A percentile compares a stretch with the other conserved stretches of the same genome.
Evolutionary conservation across 2,888 invertebrate genomes (phyloP).

Genomic region (Heteromurus nitidus): DNA sequence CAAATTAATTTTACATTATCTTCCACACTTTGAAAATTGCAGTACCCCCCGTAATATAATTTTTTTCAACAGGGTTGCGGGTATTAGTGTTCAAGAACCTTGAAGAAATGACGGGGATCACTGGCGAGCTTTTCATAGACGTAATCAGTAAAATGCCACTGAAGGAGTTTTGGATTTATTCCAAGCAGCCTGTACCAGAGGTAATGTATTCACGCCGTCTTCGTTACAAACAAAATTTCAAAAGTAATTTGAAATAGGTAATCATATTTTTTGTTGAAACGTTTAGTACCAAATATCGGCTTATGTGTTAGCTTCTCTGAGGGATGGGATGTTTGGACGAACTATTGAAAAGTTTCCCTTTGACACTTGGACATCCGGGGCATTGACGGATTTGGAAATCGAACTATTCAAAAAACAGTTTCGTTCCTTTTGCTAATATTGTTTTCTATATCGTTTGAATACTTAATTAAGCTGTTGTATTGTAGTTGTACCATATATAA

Average conservation of each 20-base stretch:
- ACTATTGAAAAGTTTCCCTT: slow-evolving; percentile 21
- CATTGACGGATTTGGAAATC: slow-evolving; percentile 12
- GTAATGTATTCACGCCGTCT: background rate
- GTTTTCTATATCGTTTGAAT: background rate
- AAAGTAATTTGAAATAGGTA: no score
- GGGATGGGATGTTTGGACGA: slow-evolving; percentile 10
- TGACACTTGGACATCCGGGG: slow-evolving; percentile 24
- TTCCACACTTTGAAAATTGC: no score
- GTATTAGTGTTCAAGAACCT: slow-evolving; percentile 13
- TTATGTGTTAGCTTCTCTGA: no score
- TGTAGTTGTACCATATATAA: no score
- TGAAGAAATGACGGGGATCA: slow-evolving; percentile 16
- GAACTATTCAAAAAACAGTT: background rate
- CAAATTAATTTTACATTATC: no score
- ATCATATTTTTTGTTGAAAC: no score
- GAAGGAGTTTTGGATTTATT: slow-evolving; percentile 6
- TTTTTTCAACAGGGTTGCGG: background rate
- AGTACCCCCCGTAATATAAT: no score
- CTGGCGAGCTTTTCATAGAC: background rate
- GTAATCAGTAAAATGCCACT: background rate
- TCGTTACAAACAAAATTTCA: no score
- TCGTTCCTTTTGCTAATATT: background rate
- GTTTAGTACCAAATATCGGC: no score
- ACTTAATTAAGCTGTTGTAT: no score
- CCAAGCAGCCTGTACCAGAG: background rate